Evolutionary conservation across 2,888 invertebrate genomes (phyloP).

Genomic region (Eucera pruinosa): DNA sequence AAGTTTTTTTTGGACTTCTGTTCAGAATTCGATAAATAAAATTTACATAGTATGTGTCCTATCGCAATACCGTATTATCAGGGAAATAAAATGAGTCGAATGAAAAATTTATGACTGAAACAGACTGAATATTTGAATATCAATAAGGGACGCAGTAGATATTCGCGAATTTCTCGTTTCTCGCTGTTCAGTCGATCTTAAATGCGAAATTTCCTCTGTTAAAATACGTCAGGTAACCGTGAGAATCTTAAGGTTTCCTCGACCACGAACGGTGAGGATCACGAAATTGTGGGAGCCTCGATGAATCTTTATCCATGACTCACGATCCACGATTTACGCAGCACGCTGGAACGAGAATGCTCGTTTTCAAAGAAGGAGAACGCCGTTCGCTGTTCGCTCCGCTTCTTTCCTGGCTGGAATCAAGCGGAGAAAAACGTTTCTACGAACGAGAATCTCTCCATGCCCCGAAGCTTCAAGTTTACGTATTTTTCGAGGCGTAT

Average conservation of each 20-base stretch:
- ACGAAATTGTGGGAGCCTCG: background rate
- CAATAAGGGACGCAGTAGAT: background rate
- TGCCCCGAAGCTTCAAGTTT: conserved; percentile 14
- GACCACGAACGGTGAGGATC: background rate
- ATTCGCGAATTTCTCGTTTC: background rate
- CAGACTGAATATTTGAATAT: conserved; percentile 13
- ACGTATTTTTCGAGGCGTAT: conserved; percentile 30
- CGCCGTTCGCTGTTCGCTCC: background rate
- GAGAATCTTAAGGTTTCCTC: background rate
- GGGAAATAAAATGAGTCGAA: conserved; percentile 4
- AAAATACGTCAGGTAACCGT: background rate
- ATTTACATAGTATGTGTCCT: background rate
- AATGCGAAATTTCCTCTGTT: conserved; percentile 1
- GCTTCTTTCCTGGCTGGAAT: conserved; percentile 29
- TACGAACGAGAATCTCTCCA: conserved; percentile 29
- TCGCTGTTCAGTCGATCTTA: background rate
- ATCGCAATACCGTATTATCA: background rate
- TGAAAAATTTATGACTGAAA: conserved; percentile 30
- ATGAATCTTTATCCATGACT: background rate
- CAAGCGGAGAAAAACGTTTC: conserved; percentile 51
- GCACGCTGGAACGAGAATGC: conserved; percentile 17
- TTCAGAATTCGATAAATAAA: background rate
- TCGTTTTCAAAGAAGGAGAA: conserved; percentile 23
- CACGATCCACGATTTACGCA: conserved; percentile 10
- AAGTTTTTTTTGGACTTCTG: background rate